Percentiles rank a stretch among this genome's conserved stretches.
phyloP scores from a whole-genome alignment of 2,888 invertebrate species.

The Anagyrus pseudococci region DNA sequence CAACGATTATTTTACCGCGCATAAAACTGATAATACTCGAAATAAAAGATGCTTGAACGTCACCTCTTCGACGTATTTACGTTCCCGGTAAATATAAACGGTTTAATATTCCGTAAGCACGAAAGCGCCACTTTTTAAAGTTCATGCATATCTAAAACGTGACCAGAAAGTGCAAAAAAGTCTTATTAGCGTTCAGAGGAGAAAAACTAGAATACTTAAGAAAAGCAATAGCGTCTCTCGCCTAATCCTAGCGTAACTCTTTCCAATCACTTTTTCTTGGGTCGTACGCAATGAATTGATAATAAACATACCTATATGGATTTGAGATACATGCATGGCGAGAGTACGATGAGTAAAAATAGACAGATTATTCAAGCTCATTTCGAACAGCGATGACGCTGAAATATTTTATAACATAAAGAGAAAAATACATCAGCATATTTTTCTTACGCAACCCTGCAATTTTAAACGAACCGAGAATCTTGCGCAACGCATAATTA shows the following conservation, averaged over 20 bases:
- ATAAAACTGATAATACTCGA: no score
- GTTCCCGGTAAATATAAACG: constrained; percentile 53
- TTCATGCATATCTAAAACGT: constrained; percentile 51
- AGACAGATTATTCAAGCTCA: no score
- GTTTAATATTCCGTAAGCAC: constrained; percentile 58
- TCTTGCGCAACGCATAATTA: no score
- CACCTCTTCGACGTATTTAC: constrained; percentile 48
- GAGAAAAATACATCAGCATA: no score
- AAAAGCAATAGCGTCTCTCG: constrained; percentile 6
- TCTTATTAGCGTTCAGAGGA: constrained; percentile 37
- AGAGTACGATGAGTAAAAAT: no score
- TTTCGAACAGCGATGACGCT: no score
- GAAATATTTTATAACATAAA: no score
- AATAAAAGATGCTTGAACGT: constrained; percentile 43
- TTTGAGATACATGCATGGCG: no score
- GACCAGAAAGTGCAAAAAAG: constrained; percentile 52
- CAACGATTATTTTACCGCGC: no score
- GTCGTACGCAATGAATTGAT: neutral
- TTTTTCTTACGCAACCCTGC: no score
- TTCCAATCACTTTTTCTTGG: constrained; percentile 5
- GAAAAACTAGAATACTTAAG: constrained; percentile 8
- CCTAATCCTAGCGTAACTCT: neutral
- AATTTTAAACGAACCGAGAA: no score
- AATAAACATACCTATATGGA: no score
- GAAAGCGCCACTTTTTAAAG: constrained; percentile 56